phyloP scores from a whole-genome alignment of 2,888 invertebrate species.

The Phalangium opilio region DNA sequence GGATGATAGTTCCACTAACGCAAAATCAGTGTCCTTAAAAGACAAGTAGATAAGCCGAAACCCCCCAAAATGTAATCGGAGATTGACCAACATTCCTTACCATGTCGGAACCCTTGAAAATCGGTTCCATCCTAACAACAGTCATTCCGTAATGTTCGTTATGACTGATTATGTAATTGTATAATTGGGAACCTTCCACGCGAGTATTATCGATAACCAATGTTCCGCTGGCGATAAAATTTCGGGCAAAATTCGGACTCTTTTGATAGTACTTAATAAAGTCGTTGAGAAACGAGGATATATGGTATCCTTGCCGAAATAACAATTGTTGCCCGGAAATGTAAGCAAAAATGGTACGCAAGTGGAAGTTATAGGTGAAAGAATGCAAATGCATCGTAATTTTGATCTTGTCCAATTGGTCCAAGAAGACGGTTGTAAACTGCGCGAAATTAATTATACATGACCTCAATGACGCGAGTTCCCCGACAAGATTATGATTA shows the following conservation, averaged over 20 bases:
- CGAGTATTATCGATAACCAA: constrained; percentile 42
- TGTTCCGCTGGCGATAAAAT: constrained; percentile 48
- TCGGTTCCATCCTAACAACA: constrained; percentile 44
- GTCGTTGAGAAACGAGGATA: constrained; percentile 55
- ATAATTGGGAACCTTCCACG: constrained; percentile 48
- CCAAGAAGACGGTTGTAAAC: constrained; percentile 44
- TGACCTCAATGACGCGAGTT: constrained; percentile 5
- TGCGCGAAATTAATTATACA: constrained; percentile 31
- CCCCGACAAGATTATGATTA: neutral
- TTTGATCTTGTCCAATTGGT: constrained; percentile 52
- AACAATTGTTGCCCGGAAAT: constrained; percentile 41
- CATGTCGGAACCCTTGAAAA: constrained; percentile 20
- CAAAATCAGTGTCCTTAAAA: constrained; percentile 40
- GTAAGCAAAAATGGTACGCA: constrained; percentile 49
- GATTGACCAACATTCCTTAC: constrained; percentile 18
- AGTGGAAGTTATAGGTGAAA: constrained; percentile 59
- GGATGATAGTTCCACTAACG: constrained; percentile 44
- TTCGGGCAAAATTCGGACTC: constrained; percentile 57
- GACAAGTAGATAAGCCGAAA: neutral
- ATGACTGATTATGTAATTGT: constrained; percentile 50
- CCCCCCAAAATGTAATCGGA: neutral
- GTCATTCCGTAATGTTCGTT: constrained; percentile 50
- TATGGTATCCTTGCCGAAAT: constrained; percentile 47
- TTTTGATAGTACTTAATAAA: constrained; percentile 60
- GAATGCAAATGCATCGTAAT: constrained; percentile 57